Evolutionary conservation across 37 sponge, comb jelly and placozoan species (phyloP).

Genomic region (Beroe forskalii): DNA sequence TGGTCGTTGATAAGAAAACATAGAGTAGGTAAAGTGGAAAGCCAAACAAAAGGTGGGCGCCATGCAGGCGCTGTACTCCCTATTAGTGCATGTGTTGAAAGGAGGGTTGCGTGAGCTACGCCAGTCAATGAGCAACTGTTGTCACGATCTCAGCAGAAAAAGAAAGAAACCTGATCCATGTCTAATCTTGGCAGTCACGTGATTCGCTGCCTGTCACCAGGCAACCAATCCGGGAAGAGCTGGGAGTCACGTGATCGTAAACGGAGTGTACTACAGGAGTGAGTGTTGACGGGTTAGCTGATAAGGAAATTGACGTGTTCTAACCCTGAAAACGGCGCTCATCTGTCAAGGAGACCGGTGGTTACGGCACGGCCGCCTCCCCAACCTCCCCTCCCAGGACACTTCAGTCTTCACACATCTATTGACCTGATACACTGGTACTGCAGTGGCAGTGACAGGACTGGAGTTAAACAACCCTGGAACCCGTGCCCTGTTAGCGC

Average conservation of each 20-base stretch:
- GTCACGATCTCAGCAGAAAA: not conserved
- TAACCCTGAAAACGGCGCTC: too few relatives aligned
- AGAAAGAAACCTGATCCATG: slow-evolving; percentile 46
- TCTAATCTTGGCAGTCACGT: slow-evolving; percentile 28
- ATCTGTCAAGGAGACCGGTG: too few relatives aligned
- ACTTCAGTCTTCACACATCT: too few relatives aligned
- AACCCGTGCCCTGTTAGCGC: too few relatives aligned
- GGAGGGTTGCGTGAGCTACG: too few relatives aligned
- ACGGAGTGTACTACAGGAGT: not conserved
- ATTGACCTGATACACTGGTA: too few relatives aligned
- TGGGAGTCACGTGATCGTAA: not conserved
- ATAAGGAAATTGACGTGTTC: slow-evolving; percentile 47
- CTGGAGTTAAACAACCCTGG: too few relatives aligned
- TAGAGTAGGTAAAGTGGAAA: not conserved
- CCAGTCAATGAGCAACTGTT: too few relatives aligned
- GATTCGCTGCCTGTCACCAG: slow-evolving; percentile 14
- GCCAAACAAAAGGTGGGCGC: not conserved
- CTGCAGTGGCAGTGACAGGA: too few relatives aligned
- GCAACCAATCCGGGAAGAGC: not conserved
- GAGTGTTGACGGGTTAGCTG: slow-evolving; percentile 52
- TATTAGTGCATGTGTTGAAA: not conserved
- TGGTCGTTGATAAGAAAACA: too few relatives aligned
- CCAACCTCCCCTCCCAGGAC: too few relatives aligned
- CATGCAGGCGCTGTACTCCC: not conserved
- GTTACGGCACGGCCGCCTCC: too few relatives aligned